Conservation (phyloP, 1,140 invertebrate genomes). For the Trichomalopsis sarcophagae region DNA sequence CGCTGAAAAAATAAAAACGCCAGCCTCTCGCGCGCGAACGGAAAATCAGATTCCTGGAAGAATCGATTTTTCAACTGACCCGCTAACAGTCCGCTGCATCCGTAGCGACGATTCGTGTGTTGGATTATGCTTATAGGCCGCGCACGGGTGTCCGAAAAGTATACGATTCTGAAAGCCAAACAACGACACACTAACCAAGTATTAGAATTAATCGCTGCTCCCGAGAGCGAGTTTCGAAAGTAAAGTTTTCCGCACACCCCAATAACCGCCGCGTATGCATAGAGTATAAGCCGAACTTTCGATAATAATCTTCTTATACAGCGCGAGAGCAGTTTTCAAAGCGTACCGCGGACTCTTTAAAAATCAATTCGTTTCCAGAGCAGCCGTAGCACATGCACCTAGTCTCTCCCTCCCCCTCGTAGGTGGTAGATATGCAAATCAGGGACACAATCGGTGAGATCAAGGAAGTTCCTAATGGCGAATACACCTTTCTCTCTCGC, state of each 20-base stretch:
- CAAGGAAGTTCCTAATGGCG: slow-evolving; percentile 42
- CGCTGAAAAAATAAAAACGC: neutral
- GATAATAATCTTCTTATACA: neutral
- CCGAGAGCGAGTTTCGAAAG: neutral
- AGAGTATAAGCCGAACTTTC: neutral
- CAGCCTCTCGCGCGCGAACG: neutral
- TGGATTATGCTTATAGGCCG: too few species aligned
- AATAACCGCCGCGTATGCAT: too few species aligned
- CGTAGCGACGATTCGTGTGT: too few species aligned
- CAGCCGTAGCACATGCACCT: slow-evolving; percentile 1
- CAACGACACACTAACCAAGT: neutral
- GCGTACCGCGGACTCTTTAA: neutral
- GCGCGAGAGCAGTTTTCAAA: neutral
- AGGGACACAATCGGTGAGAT: slow-evolving; percentile 24
- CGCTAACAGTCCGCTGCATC: neutral
- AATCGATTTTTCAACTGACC: neutral
- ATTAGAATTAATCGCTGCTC: neutral
- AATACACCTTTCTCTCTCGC: slow-evolving; percentile 20
- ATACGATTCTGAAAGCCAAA: neutral
- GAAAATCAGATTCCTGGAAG: neutral
- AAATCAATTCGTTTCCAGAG: neutral
- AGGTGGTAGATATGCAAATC: slow-evolving; percentile 37
- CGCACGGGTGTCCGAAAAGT: neutral
- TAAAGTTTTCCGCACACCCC: neutral
- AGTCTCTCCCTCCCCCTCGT: neutral